Percentiles rank a stretch among this genome's conserved stretches.
These are phyloP conservation scores for Drepana arcuata DNA, from an alignment of 1,140 invertebrate genomes.

Conservation along the genomic window DNA sequence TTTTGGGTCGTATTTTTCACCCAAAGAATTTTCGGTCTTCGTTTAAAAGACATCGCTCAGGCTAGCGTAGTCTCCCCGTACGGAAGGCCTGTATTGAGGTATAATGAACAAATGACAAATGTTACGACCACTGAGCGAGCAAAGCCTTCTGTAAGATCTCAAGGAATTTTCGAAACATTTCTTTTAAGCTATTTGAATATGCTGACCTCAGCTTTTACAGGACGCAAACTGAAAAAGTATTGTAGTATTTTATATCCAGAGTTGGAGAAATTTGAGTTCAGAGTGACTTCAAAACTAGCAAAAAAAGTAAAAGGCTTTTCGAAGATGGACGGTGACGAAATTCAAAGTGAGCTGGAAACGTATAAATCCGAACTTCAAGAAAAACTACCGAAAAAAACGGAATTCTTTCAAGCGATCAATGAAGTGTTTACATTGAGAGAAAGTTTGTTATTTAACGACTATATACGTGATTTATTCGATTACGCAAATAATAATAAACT, in stretches of 20 bases:
- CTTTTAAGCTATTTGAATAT: slow-evolving; percentile 24
- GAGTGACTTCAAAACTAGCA: slow-evolving; percentile 22
- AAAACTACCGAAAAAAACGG: slow-evolving; percentile 11
- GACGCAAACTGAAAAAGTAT: slow-evolving; percentile 25
- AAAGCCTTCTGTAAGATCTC: slow-evolving; percentile 1
- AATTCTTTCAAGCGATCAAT: slow-evolving; percentile 37
- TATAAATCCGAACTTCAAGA: slow-evolving; percentile 27
- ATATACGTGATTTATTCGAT: slow-evolving; percentile 31
- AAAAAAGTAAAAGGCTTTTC: slow-evolving; percentile 27
- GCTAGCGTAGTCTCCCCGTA: no score
- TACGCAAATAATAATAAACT: slow-evolving; percentile 27
- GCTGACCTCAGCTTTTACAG: slow-evolving; percentile 25
- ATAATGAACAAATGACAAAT: no score
- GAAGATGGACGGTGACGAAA: slow-evolving; percentile 25
- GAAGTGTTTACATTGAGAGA: slow-evolving; percentile 28
- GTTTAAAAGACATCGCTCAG: no score
- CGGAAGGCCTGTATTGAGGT: no score
- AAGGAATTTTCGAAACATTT: slow-evolving; percentile 38
- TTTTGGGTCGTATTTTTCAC: no score
- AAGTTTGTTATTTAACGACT: slow-evolving; percentile 30
- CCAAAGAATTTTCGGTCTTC: no score
- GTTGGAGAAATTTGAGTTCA: slow-evolving; percentile 16
- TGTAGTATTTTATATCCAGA: slow-evolving; percentile 21
- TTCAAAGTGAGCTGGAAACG: slow-evolving; percentile 19
- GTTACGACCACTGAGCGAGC: no score